Evolutionary conservation across 2,113 vertebrate genomes (phyloP).

Genomic region (Sylvia atricapilla): DNA sequence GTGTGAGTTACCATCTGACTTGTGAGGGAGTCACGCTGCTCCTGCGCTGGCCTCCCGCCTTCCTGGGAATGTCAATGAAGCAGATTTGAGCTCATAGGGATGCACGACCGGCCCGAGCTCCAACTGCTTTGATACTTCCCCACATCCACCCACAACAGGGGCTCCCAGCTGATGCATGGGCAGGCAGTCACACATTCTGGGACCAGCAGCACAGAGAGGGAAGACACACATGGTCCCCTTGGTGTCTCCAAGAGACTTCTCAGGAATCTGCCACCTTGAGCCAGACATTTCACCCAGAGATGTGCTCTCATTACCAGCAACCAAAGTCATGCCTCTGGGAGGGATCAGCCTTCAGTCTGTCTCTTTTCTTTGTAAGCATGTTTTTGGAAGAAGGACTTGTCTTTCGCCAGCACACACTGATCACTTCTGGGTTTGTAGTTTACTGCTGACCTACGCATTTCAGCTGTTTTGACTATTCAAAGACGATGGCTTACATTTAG

Average conservation of each 20-base stretch:
- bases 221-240: not conserved
- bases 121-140: not conserved
- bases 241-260: not conserved
- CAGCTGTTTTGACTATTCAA: not conserved
- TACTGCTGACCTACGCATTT: not conserved
- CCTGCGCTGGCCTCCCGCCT: not conserved
- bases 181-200: not conserved
- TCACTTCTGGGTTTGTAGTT: not conserved
- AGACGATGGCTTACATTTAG: rapidly evolving
- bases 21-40: not conserved
- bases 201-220: not conserved
- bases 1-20: not conserved
- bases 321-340: not conserved
- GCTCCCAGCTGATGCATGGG: rapidly evolving
- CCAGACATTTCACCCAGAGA: not conserved
- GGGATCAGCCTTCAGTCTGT: not conserved
- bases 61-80: not conserved
- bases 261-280: not conserved
- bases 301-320: not conserved
- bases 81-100: rapidly evolving
- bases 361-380: not conserved
- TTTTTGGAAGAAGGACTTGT: not conserved
- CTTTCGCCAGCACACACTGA: not conserved
- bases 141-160: rapidly evolving
- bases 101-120: rapidly evolving